Percentiles rank a stretch among this genome's conserved stretches.
These are phyloP conservation scores for Tribolium madens DNA, from an alignment of 1,140 invertebrate species.

Conservation along the genomic window DNA sequence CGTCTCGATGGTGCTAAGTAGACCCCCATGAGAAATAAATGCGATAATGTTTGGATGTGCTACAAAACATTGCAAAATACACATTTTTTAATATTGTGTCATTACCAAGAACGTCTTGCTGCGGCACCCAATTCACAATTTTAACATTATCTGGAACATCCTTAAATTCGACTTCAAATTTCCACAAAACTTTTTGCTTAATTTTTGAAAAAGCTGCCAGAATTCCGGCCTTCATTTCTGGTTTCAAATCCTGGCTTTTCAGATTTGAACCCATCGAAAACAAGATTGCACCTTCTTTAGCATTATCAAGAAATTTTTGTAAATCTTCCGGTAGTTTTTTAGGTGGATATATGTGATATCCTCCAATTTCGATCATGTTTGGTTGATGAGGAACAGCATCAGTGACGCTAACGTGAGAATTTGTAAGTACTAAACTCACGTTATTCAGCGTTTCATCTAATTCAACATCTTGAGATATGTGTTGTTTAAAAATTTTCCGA, in stretches of 20 bases:
- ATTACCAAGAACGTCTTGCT: conserved; percentile 76
- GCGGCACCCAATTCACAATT: conserved; percentile 76
- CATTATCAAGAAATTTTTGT: conserved; percentile 66
- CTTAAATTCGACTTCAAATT: conserved; percentile 73
- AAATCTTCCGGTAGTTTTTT: conserved; percentile 66
- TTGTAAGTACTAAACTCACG: conserved; percentile 42
- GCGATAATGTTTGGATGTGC: conserved; percentile 75
- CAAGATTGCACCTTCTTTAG: conserved; percentile 69
- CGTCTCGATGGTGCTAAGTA: conserved; percentile 78
- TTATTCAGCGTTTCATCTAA: conserved; percentile 35
- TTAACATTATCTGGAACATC: conserved; percentile 72
- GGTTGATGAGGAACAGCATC: conserved; percentile 67
- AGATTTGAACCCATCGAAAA: conserved; percentile 72
- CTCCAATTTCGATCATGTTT: conserved; percentile 68
- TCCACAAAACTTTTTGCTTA: conserved; percentile 71
- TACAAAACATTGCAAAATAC: background rate
- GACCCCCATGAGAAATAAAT: conserved; percentile 81
- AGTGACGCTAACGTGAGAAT: conserved; percentile 47
- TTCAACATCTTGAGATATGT: conserved; percentile 41
- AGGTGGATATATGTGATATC: conserved; percentile 65
- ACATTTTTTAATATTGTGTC: background rate
- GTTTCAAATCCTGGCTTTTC: conserved; percentile 66
- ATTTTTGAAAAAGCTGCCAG: conserved; percentile 60
- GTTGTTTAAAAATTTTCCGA: conserved; percentile 7
- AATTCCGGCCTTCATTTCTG: conserved; percentile 55